Conservation (phyloP, 1,140 invertebrate genomes). For the Ptiloglossa arizonensis region DNA sequence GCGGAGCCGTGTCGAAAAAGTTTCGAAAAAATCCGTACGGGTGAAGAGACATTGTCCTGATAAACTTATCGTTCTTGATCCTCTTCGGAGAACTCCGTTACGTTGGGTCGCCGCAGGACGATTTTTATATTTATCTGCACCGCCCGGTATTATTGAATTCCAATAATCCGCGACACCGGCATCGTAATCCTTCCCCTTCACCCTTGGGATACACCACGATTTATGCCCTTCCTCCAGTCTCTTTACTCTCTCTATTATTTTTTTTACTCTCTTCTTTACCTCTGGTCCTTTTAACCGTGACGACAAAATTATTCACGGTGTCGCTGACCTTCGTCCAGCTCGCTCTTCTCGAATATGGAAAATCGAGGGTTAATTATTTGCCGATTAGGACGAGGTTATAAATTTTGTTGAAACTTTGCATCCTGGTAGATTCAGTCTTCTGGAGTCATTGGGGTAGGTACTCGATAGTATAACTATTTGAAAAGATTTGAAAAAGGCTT, state of each 20-base stretch:
- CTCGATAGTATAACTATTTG: too few relatives aligned
- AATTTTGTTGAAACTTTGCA: too few relatives aligned
- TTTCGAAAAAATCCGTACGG: too few relatives aligned
- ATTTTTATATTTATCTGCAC: conserved; percentile 64
- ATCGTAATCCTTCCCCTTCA: conserved; percentile 32
- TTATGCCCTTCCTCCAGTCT: conserved; percentile 27
- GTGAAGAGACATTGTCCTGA: too few relatives aligned
- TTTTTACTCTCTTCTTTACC: not conserved
- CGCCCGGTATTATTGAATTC: conserved; percentile 64
- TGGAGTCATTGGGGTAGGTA: too few relatives aligned
- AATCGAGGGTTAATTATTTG: too few relatives aligned
- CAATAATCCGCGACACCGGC: conserved; percentile 61
- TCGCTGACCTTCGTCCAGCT: conserved; percentile 7
- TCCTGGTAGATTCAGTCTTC: too few relatives aligned
- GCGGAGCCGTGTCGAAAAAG: too few relatives aligned
- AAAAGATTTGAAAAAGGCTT: too few relatives aligned
- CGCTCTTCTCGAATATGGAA: not conserved
- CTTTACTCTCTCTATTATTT: not conserved
- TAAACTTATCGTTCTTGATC: conserved; percentile 50
- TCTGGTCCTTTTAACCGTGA: conserved; percentile 11
- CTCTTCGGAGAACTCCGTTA: not conserved
- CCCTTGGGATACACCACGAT: conserved; percentile 37
- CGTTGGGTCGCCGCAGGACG: conserved; percentile 13
- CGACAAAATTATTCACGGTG: conserved; percentile 13
- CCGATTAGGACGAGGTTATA: too few relatives aligned